Conservation (phyloP, 2,888 invertebrate genomes). For the Tenthredo distinguenda region DNA sequence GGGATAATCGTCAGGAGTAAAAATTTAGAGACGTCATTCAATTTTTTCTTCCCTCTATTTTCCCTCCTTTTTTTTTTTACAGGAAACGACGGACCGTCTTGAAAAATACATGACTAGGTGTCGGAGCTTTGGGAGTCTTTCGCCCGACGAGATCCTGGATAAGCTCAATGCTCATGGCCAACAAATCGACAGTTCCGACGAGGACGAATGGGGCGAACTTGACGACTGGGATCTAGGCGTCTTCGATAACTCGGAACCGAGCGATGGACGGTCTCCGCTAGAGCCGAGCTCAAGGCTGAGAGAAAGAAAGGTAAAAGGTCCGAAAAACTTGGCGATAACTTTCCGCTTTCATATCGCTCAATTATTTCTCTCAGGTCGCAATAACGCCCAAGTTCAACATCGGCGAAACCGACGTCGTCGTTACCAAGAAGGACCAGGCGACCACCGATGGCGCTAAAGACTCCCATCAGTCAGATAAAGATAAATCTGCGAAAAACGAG, state of each 20-base stretch:
- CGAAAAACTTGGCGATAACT: no score
- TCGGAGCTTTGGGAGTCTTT: conserved; percentile 78
- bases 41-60: neutral
- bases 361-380: conserved; percentile 32
- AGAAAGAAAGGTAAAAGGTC: conserved; percentile 49
- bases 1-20: neutral
- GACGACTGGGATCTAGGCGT: conserved; percentile 80
- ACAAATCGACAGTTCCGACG: conserved; percentile 75
- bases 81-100: conserved; percentile 74
- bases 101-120: conserved; percentile 79
- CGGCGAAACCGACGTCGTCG: conserved; percentile 7
- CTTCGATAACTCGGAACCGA: conserved; percentile 74
- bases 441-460: neutral
- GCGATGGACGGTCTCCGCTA: conserved; percentile 55
- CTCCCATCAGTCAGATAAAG: neutral
- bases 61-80: neutral
- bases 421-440: conserved; percentile 1
- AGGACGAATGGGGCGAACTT: conserved; percentile 78
- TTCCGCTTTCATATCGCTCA: neutral
- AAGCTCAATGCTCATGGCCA: conserved; percentile 69
- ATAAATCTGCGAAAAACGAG: neutral
- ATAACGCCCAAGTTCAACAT: conserved; percentile 40
- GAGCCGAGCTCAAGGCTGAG: conserved; percentile 47
- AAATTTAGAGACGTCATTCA: neutral
- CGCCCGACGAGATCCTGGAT: conserved; percentile 77